Percentiles rank a stretch among this genome's conserved stretches.
Conservation (phyloP, 2,113 vertebrate species). For the Hirundichthys speculiger region DNA sequence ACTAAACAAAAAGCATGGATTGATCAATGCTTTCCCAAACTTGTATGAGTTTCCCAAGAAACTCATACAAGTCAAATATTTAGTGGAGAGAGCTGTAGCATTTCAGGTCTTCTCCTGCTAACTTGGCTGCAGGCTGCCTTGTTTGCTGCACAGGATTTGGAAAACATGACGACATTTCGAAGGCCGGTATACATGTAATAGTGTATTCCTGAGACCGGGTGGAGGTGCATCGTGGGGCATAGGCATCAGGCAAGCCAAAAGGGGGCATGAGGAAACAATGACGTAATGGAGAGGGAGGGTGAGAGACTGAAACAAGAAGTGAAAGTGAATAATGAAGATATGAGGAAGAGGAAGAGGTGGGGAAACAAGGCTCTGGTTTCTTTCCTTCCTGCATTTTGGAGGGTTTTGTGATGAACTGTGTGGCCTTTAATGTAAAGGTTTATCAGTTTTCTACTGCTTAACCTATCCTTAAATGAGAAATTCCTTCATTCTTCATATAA, state of each 20-base stretch:
- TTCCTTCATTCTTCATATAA: too few species aligned
- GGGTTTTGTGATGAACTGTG: too few species aligned
- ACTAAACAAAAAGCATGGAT: not conserved
- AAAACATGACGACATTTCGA: slow-evolving; percentile 70
- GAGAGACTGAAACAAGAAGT: slow-evolving; percentile 16
- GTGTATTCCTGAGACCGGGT: slow-evolving; percentile 50
- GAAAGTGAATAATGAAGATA: slow-evolving; percentile 22
- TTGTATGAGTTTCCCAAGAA: too few species aligned
- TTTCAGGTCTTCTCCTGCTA: slow-evolving; percentile 20
- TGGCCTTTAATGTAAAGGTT: too few species aligned
- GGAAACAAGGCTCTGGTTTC: not conserved
- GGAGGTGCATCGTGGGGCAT: slow-evolving; percentile 34
- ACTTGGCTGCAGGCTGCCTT: slow-evolving; percentile 30
- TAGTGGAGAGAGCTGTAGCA: not conserved
- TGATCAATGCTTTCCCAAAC: too few species aligned
- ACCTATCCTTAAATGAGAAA: too few species aligned
- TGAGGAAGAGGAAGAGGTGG: slow-evolving; percentile 39
- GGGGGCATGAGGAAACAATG: slow-evolving; percentile 67
- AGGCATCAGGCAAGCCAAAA: slow-evolving; percentile 63
- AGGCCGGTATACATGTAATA: slow-evolving; percentile 30
- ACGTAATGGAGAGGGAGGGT: slow-evolving; percentile 60
- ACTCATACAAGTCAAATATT: too few species aligned
- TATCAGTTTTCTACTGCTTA: too few species aligned
- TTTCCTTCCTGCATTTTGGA: not conserved
- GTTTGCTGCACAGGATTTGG: slow-evolving; percentile 65